Percentiles rank a stretch among this genome's conserved stretches.
Evolutionary conservation across 1,140 invertebrate genomes (phyloP).

Genomic region (Caenorhabditis latens): DNA sequence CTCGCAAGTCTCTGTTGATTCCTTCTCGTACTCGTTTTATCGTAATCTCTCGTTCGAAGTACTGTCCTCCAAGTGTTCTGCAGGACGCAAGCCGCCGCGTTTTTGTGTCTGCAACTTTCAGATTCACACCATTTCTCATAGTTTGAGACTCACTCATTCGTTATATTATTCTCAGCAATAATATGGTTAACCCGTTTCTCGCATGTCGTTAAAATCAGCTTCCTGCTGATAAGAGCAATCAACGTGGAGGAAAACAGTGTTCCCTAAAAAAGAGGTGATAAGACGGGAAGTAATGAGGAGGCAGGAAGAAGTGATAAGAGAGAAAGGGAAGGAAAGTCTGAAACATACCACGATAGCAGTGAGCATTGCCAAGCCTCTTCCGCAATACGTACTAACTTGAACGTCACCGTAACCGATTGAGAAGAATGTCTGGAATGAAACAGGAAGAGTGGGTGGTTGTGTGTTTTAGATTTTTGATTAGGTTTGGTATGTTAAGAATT

Average conservation of each 20-base stretch:
- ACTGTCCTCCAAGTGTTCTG: constrained; percentile 74
- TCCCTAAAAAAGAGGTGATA: constrained; percentile 65
- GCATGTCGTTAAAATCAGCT: constrained; percentile 69
- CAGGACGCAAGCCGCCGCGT: constrained; percentile 72
- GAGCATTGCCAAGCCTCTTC: constrained; percentile 94
- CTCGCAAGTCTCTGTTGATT: constrained; percentile 66
- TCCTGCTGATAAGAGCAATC: constrained; percentile 71
- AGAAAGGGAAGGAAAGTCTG: too few relatives aligned
- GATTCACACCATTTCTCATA: background rate
- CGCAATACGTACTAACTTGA: constrained; percentile 99
- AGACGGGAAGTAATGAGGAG: background rate
- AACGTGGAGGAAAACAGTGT: constrained; percentile 73
- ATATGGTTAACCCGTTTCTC: constrained; percentile 73
- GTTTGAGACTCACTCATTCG: constrained; percentile 61
- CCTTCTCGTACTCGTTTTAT: constrained; percentile 62
- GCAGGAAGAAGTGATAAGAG: constrained; percentile 22
- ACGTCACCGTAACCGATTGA: constrained; percentile 90
- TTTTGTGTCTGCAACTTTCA: constrained; percentile 68
- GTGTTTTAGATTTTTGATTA: constrained; percentile 4
- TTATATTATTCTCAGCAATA: constrained; percentile 73
- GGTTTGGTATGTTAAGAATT: too few relatives aligned
- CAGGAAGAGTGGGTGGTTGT: background rate
- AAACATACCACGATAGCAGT: constrained; percentile 94
- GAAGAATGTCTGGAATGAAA: constrained; percentile 73
- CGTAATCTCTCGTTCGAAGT: constrained; percentile 63